These are phyloP conservation scores for Strigamia crassipes DNA, from an alignment of 2,888 invertebrate species.

Conservation along the genomic window DNA sequence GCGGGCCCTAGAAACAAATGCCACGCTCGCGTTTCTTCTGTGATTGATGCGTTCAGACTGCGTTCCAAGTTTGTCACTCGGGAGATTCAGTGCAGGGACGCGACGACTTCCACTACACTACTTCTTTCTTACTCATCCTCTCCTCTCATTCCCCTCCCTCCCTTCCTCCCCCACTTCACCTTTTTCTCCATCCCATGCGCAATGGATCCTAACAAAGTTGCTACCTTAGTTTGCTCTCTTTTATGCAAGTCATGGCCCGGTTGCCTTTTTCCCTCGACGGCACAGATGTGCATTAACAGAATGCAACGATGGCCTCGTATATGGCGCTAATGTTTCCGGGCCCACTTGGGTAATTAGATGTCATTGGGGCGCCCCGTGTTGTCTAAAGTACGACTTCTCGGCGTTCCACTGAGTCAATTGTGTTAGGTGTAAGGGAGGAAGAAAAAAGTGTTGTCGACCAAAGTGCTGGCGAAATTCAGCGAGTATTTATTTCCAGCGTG, in stretches of 20 bases:
- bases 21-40: constrained; percentile 40
- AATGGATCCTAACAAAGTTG: constrained; percentile 23
- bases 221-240: constrained; percentile 33
- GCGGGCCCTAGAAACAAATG: constrained; percentile 39
- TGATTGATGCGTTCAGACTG: constrained; percentile 39
- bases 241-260: constrained; percentile 45
- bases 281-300: constrained; percentile 36
- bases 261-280: constrained; percentile 19
- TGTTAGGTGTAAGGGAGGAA: neutral
- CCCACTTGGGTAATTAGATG: constrained; percentile 47
- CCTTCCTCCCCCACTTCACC: neutral
- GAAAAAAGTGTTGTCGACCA: neutral
- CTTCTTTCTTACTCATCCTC: constrained; percentile 38
- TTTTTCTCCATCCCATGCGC: constrained; percentile 23
- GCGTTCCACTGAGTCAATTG: constrained; percentile 15
- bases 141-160: neutral
- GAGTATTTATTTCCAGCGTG: neutral
- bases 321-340: constrained; percentile 44
- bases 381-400: constrained; percentile 36
- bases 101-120: neutral
- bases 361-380: constrained; percentile 43
- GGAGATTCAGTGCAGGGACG: constrained; percentile 27
- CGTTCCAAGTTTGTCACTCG: constrained; percentile 40
- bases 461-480: neutral
- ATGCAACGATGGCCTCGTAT: constrained; percentile 7